Evolutionary conservation across 2,888 invertebrate genomes (phyloP), one percentile per base, ranked within the genome.

Genomic region (Aphidoletes aphidimyza): DNA sequence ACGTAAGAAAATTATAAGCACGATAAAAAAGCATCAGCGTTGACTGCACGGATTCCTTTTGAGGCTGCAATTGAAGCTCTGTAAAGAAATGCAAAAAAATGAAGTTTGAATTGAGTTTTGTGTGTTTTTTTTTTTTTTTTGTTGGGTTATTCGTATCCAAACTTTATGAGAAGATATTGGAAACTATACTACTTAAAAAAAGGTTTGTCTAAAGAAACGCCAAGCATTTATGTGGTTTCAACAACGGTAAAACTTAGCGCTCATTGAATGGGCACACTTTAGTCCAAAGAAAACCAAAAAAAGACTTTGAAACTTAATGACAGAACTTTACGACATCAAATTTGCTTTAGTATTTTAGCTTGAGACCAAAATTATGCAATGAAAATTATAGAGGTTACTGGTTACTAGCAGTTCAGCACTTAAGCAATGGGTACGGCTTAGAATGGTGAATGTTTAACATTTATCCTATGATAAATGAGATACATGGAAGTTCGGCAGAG

Each of bases 391-490:
- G 69, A 69, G 69, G 30, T 30, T 30, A 69, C 69, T 69, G 22
- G 19, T 2, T 47, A 2, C 22, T n/a, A n/a, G 2, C 22, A 0
- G 8, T 30, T 30, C 8, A 22, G 34, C 17, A 30, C 9, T 69
- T 30, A 30, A 69, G 30, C 2, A 8, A 30, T 69, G 69, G 14
- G 69, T 3, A 30, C 26, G 34, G 9, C 14, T n/a, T 69, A 26
- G 26, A 2, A 2, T 69, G 11, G 1, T 0, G 14, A 30, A 6
- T 30, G 6, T 69, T 34, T 69, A 3, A 54, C 26, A n/a, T 17
- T 17, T 17, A 54, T 54, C 54, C 69, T 5, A 69, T 69, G 30
- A 69, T 69, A 69, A 69, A 69, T 69, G 69, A 69, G 69, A 69
- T 30, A 30, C 9, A 26, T 30, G 30, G 26, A 30, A 30, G 69